Percentiles rank a stretch among this genome's conserved stretches.
These are phyloP conservation scores for Scaptomyza graminum DNA, from an alignment of 1,140 invertebrate genomes.

Conservation along the genomic window DNA sequence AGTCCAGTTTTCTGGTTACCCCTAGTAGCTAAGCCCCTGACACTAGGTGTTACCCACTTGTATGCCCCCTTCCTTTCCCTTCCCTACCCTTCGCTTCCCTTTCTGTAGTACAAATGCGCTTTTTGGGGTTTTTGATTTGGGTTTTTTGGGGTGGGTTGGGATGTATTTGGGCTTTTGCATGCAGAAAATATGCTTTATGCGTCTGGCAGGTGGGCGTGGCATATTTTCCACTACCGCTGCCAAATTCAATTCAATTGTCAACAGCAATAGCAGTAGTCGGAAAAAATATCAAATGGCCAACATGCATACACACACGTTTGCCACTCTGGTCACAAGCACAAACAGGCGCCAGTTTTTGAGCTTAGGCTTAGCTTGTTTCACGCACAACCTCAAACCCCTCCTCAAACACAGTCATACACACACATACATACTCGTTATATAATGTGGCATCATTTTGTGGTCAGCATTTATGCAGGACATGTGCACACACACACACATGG, in stretches of 20 bases:
- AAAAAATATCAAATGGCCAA: slow-evolving; percentile 12
- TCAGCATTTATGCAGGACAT: slow-evolving; percentile 79
- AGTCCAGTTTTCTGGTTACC: not conserved
- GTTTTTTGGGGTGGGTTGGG: slow-evolving; percentile 10
- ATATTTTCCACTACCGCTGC: slow-evolving; percentile 37
- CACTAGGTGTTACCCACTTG: slow-evolving; percentile 35
- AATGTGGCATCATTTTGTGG: slow-evolving; percentile 81
- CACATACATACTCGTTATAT: slow-evolving; percentile 64
- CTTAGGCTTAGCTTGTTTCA: slow-evolving; percentile 45
- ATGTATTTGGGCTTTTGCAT: slow-evolving; percentile 54
- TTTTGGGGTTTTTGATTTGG: slow-evolving; percentile 59
- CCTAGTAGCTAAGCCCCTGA: slow-evolving; percentile 16
- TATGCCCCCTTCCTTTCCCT: too few relatives aligned
- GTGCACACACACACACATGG: slow-evolving; percentile 43
- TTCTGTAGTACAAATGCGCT: slow-evolving; percentile 21
- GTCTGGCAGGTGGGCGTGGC: slow-evolving; percentile 60
- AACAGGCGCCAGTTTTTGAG: slow-evolving; percentile 49
- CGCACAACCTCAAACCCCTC: slow-evolving; percentile 30
- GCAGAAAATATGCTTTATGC: slow-evolving; percentile 76
- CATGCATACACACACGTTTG: not conserved
- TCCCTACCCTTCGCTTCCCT: not conserved
- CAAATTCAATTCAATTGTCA: slow-evolving; percentile 83
- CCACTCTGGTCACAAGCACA: slow-evolving; percentile 42
- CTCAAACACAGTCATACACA: not conserved
- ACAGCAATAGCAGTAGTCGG: slow-evolving; percentile 46